Conservation (phyloP, 2,113 vertebrate species). For the Lutjanus erythropterus region DNA sequence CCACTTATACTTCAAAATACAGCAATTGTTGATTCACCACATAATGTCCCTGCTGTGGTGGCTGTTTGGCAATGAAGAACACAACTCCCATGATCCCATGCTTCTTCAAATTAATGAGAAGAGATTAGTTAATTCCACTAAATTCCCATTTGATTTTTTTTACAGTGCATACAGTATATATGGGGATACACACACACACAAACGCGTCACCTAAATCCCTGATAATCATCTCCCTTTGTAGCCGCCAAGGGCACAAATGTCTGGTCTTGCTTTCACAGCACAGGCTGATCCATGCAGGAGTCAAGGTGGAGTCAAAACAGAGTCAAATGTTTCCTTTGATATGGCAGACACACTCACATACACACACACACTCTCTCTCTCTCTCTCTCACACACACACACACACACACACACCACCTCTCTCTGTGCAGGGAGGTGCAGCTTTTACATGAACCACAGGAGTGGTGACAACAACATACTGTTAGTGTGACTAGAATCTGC, state of each 20-base stretch:
- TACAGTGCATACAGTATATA: slow-evolving; percentile 44
- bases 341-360: background rate
- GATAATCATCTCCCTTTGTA: slow-evolving; percentile 68
- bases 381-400: slow-evolving; percentile 6
- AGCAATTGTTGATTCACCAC: too few species aligned
- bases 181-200: slow-evolving; percentile 30
- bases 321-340: slow-evolving; percentile 61
- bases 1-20: too few species aligned
- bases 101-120: too few species aligned
- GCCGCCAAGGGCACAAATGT: slow-evolving; percentile 67
- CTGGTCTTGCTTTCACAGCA: slow-evolving; percentile 58
- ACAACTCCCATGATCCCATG: too few species aligned
- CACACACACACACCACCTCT: background rate
- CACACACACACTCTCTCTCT: slow-evolving; percentile 12
- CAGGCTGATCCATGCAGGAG: slow-evolving; percentile 53
- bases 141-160: too few species aligned
- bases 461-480: slow-evolving; percentile 37
- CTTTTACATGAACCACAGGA: slow-evolving; percentile 45
- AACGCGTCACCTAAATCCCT: slow-evolving; percentile 27
- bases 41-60: too few species aligned
- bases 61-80: too few species aligned
- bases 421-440: slow-evolving; percentile 14
- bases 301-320: slow-evolving; percentile 56
- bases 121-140: too few species aligned
- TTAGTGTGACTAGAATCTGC: slow-evolving; percentile 35